Base-by-base conservation (phyloP, 1,140 invertebrate species). In the Drosophila elegans region DNA sequence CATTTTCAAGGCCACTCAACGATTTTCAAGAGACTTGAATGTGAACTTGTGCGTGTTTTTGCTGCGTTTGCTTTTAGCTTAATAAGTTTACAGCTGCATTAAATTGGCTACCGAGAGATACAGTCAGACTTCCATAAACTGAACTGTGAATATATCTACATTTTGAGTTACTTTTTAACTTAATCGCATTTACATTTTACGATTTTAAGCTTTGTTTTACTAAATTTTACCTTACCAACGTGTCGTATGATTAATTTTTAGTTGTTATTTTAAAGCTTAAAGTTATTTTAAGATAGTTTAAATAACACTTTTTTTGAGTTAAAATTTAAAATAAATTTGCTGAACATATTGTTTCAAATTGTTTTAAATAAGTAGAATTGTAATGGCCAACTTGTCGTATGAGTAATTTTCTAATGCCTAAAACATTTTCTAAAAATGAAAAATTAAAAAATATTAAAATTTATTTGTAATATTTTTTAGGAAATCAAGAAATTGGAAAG, bases 1-100 rank as follows among this genome's bases (percentile, higher is more conserved):
- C 61, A 63, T 63, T 61, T 61, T 63, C 61, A 63, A 44, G 55
- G 61, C n/a, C 61, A 60, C 16, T 42, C 54, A 32, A 39, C 54
- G 29, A 10, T 56, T 13, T 53, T 53, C 34, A 38, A 38, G 51
- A 38, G 5, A 25, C 7, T 39, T 4, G 39, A 39, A 54, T 5
- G 10, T 55, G 38, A 27, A 7, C 36, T 42, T 60, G 32, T 60
- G 55, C 39, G 61, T 60, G 60, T 13, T 57, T 57, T 56, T 44
- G 53, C 59, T 57, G 59, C 59, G 59, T 56, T 61, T 53, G 53
- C 36, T 62, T 62, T 62, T 4, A 27, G 52, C 36, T 59, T 39
- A 39, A 41, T 57, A 32, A 42, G 27, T 63, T 63, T 41, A 63
- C 54, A 60, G 27, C 60, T 63, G 60, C 54, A 63, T 32, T 60